Percentiles rank a stretch among this genome's conserved stretches.
Conservation (phyloP, 1,140 invertebrate genomes). For the Hydropsyche tenuis region DNA sequence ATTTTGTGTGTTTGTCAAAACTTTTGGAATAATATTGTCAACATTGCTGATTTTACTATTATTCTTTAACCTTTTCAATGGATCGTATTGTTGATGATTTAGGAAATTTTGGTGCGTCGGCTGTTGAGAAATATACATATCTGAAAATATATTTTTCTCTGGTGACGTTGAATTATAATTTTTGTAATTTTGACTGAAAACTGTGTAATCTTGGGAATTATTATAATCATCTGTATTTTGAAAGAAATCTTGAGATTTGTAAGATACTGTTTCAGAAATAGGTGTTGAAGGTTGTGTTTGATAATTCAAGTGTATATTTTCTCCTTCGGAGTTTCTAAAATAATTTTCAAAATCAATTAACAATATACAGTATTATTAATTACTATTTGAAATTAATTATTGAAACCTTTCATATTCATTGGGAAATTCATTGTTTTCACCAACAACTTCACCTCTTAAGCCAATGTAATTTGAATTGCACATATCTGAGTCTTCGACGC, state of each 20-base stretch:
- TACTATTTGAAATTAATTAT: too few relatives aligned
- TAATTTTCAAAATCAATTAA: too few relatives aligned
- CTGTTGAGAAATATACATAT: not conserved
- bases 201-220: constrained; percentile 8
- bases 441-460: not conserved
- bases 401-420: constrained; percentile 19
- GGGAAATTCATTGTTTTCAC: constrained; percentile 2
- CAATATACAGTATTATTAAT: too few relatives aligned
- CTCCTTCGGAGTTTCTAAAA: not conserved
- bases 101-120: not conserved
- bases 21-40: not conserved
- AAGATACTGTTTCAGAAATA: not conserved
- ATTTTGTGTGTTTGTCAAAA: too few relatives aligned
- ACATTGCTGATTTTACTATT: too few relatives aligned
- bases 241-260: constrained; percentile 15
- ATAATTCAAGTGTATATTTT: not conserved
- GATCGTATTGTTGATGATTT: too few relatives aligned
- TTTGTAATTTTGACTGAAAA: constrained; percentile 22
- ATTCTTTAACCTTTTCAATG: too few relatives aligned
- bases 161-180: not conserved
- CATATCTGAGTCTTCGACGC: not conserved
- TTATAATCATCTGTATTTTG: not conserved
- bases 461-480: not conserved
- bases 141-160: not conserved
- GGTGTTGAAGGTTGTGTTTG: not conserved